Percentiles rank a stretch among this genome's conserved stretches.
These are phyloP conservation scores for Erebia aethiops DNA, from an alignment of 2,888 invertebrate genomes.

Conservation along the genomic window DNA sequence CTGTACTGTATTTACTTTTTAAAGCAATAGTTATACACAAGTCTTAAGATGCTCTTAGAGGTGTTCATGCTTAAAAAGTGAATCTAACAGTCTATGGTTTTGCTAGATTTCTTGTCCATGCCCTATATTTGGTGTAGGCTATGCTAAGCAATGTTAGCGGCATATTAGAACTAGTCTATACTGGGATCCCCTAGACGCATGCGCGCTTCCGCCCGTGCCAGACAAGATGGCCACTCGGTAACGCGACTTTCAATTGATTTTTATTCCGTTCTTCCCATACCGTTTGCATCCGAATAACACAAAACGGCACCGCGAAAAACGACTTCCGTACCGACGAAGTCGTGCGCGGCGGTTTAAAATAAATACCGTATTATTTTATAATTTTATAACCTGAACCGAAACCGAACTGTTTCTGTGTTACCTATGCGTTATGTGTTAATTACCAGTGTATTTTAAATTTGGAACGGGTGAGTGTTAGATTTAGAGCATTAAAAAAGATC, in stretches of 20 bases:
- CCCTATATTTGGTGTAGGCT: slow-evolving; percentile 26
- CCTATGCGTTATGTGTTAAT: slow-evolving; percentile 24
- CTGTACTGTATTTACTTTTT: no score
- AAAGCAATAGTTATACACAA: no score
- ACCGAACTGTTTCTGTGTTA: slow-evolving; percentile 25
- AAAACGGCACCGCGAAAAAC: slow-evolving; percentile 31
- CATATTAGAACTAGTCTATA: slow-evolving; percentile 39
- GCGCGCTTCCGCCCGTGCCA: slow-evolving; percentile 59
- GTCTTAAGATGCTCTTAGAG: neutral
- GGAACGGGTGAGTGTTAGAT: slow-evolving; percentile 33
- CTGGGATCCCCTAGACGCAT: slow-evolving; percentile 58
- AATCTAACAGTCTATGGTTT: slow-evolving; percentile 9
- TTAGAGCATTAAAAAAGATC: slow-evolving; percentile 4
- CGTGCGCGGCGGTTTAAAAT: slow-evolving; percentile 32
- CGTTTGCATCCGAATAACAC: slow-evolving; percentile 47
- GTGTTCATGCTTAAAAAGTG: neutral
- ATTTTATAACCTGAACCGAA: slow-evolving; percentile 33
- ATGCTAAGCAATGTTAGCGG: slow-evolving; percentile 2
- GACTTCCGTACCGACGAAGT: slow-evolving; percentile 24
- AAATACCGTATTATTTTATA: slow-evolving; percentile 28
- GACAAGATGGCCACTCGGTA: slow-evolving; percentile 72
- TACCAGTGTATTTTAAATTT: slow-evolving; percentile 30
- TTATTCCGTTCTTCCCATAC: slow-evolving; percentile 58
- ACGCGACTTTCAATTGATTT: slow-evolving; percentile 73
- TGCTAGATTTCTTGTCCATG: slow-evolving; percentile 14